Percentiles rank a stretch among this genome's conserved stretches.
phyloP scores from a whole-genome alignment of 2,888 invertebrate species.

The Gastrophysa polygoni region DNA sequence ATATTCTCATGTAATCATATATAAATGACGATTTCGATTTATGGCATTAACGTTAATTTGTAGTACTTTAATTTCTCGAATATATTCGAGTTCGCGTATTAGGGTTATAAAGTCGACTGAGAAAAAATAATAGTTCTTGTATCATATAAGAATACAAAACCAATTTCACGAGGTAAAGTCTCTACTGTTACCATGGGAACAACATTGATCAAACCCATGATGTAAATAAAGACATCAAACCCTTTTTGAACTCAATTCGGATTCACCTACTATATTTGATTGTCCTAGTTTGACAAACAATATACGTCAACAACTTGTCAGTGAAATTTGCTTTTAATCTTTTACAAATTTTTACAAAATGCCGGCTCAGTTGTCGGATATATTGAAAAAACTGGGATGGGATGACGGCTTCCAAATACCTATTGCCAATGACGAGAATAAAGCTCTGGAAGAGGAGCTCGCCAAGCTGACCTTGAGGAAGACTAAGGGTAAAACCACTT shows the following conservation, averaged over 20 bases:
- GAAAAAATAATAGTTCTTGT: no score
- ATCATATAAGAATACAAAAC: no score
- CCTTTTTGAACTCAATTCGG: no score
- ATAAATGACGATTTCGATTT: no score
- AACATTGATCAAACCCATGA: constrained; percentile 1
- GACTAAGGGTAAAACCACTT: constrained; percentile 56
- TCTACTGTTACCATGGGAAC: constrained; percentile 3
- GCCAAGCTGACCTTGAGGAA: constrained; percentile 60
- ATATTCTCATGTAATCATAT: no score
- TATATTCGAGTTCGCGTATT: no score
- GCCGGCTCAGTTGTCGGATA: constrained; percentile 63
- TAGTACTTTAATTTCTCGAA: no score
- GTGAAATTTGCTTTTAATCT: background rate
- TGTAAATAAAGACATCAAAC: no score
- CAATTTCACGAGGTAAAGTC: background rate
- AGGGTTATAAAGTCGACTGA: no score
- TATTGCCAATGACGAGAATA: constrained; percentile 77
- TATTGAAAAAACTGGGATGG: constrained; percentile 75
- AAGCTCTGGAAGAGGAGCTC: constrained; percentile 62
- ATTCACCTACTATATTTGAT: no score
- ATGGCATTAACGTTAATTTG: no score
- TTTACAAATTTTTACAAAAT: constrained; percentile 18
- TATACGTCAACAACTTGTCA: background rate
- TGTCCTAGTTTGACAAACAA: background rate
- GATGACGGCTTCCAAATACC: constrained; percentile 79